Evolutionary conservation across 1,140 invertebrate genomes (phyloP), one percentile per base, ranked within the genome.

Genomic region (Dreissena polymorpha): DNA sequence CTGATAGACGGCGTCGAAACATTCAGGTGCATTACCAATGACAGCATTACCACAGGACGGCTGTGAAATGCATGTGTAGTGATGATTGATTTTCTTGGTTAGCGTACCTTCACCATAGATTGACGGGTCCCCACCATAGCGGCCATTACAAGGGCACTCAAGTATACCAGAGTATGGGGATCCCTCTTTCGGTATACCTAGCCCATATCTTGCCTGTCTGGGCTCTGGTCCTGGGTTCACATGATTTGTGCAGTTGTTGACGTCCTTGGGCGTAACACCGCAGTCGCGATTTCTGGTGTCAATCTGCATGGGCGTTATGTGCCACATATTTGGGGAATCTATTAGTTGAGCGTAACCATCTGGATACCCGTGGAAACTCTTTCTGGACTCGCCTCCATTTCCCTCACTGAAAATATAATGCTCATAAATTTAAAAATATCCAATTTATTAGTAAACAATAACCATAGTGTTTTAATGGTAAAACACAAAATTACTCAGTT

Each of bases 241-340:
- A 27, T 68, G 65, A 29, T 65, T 60, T 21, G 77, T 81, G 67
- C 84, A 85, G 25, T 85, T 85, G 65, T 85, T 21, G 14, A 85
- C 27, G n/a, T 85, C 84, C 57, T 82, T 60, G 13, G 73, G 63
- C 12, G 84, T 85, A 27, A 29, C 84, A 6, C 84, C 84, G 67
- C 84, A 85, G 53, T 85, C 84, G 10, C 84, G 55, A 49, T 85
- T 85, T 60, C 84, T 51, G 0, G 84, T 85, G 64, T 85, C 84
- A n/a, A 85, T 85, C 27, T 85, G 84, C 84, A 85, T 85, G 16
- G 84, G 84, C 21, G 84, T 85, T 10, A 85, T 85, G 65, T 85
- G 84, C 84, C 84, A 85, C 63, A 57, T 39, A 23, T 85, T 73
- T 27, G 84, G 84, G 0, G 84, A 85, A 25, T 85, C 84, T 21